Conservation (phyloP, 2,888 invertebrate species). For the Brachylomia viminalis region DNA sequence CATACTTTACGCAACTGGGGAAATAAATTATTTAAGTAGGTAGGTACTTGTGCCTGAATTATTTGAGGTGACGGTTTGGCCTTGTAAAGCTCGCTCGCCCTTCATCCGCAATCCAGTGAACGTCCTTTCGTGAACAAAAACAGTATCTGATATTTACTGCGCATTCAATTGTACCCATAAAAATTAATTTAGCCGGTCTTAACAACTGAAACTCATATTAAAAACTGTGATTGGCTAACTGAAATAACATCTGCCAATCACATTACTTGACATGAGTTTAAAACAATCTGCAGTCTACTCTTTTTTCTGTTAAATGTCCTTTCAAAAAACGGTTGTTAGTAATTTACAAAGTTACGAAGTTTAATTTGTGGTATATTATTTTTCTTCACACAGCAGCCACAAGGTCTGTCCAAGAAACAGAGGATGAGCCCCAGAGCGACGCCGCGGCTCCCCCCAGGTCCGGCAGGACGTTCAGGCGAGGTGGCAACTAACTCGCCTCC, state of each 20-base stretch:
- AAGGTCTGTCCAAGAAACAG: constrained; percentile 80
- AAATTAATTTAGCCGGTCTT: not conserved
- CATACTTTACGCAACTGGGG: not conserved
- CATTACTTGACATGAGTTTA: not conserved
- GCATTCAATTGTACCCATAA: not conserved
- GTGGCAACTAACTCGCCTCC: constrained; percentile 75
- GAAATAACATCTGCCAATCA: not conserved
- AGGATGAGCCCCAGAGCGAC: constrained; percentile 80
- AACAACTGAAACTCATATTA: not conserved
- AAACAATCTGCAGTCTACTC: not conserved
- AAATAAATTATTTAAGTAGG: not conserved
- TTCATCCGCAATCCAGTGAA: constrained; percentile 43
- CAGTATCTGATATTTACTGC: not conserved
- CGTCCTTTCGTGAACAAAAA: constrained; percentile 3
- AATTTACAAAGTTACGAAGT: not conserved
- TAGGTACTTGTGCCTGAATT: constrained; percentile 5
- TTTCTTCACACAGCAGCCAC: constrained; percentile 75
- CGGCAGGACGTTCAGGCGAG: constrained; percentile 80
- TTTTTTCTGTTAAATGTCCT: not conserved
- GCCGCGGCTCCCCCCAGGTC: constrained; percentile 74
- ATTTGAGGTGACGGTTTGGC: constrained; percentile 25
- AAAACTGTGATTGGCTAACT: not conserved
- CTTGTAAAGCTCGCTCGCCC: constrained; percentile 34
- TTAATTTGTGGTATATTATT: not conserved
- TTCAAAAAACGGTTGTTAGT: not conserved